Conservation (phyloP, 2,113 vertebrate species). For the Thalassoma bifasciatum region DNA sequence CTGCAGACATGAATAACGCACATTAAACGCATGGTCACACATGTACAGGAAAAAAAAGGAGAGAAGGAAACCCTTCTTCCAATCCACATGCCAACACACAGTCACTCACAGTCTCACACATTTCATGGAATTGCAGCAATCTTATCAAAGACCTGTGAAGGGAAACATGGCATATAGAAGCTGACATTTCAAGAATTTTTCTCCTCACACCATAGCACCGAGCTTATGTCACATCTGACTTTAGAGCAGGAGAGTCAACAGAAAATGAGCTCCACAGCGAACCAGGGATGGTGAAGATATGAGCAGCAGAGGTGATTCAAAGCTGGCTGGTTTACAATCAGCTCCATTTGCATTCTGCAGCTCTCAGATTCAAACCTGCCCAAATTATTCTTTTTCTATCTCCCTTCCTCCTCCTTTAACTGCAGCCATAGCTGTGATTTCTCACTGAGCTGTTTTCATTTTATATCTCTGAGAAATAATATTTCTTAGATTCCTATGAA, state of each 20-base stretch:
- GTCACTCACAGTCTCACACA: neutral
- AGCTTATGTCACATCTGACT: conserved; percentile 11
- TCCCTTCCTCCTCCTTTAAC: conserved; percentile 26
- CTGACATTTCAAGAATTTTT: conserved; percentile 10
- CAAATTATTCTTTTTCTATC: conserved; percentile 18
- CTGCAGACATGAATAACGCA: neutral
- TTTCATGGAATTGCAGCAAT: neutral
- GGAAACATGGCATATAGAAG: neutral
- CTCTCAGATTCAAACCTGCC: conserved; percentile 37
- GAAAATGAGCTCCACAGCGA: neutral
- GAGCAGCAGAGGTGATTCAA: conserved; percentile 23
- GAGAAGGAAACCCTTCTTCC: conserved; percentile 1
- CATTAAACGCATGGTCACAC: neutral
- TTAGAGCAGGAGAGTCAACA: conserved; percentile 6
- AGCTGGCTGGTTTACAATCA: conserved; percentile 53
- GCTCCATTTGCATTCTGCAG: conserved; percentile 50
- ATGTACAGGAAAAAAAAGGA: neutral
- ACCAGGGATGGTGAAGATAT: conserved; percentile 3
- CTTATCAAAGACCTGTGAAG: neutral
- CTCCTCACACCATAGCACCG: conserved; percentile 2
- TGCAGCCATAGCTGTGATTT: conserved; percentile 34
- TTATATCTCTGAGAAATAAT: conserved; percentile 14
- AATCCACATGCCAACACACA: conserved; percentile 2
- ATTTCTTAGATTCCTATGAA: conserved; percentile 47
- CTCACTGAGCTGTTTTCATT: conserved; percentile 56